These are phyloP conservation scores for Protodeltote pygarga DNA, from an alignment of 2,888 invertebrate species.

Conservation along the genomic window DNA sequence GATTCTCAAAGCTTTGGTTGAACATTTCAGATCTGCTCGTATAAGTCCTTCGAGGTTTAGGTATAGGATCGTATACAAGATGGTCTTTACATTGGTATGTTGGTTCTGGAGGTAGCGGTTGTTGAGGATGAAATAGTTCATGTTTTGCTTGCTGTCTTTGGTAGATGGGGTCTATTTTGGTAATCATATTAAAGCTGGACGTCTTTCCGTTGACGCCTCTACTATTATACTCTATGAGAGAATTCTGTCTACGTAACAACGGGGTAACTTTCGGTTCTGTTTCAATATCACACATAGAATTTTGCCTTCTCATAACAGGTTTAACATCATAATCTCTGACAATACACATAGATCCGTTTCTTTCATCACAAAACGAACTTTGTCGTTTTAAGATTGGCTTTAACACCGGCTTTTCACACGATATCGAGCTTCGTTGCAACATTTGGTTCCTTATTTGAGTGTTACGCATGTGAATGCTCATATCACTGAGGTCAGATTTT, in stretches of 20 bases:
- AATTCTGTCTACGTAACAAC: slow-evolving; percentile 83
- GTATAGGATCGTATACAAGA: slow-evolving; percentile 82
- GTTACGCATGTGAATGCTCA: slow-evolving; percentile 79
- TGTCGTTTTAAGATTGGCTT: slow-evolving; percentile 84
- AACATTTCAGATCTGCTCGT: slow-evolving; percentile 76
- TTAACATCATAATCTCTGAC: slow-evolving; percentile 81
- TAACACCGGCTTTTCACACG: slow-evolving; percentile 80
- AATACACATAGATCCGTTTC: slow-evolving; percentile 79
- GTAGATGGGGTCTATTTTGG: slow-evolving; percentile 86
- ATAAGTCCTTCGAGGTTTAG: slow-evolving; percentile 83
- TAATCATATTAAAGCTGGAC: slow-evolving; percentile 84
- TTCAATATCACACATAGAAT: slow-evolving; percentile 85
- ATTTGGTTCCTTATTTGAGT: slow-evolving; percentile 80
- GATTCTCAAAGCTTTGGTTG: slow-evolving; percentile 79
- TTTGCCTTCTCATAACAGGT: slow-evolving; percentile 77
- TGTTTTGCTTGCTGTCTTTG: slow-evolving; percentile 84
- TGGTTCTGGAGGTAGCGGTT: slow-evolving; percentile 85
- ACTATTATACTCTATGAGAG: slow-evolving; percentile 83
- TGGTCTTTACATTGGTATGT: slow-evolving; percentile 85
- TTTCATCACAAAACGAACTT: slow-evolving; percentile 83
- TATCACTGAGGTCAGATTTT: slow-evolving; percentile 79
- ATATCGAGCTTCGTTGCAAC: slow-evolving; percentile 82
- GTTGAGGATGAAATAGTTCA: slow-evolving; percentile 83
- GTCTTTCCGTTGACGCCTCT: slow-evolving; percentile 80
- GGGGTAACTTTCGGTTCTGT: slow-evolving; percentile 86